A percentile compares a stretch with the other conserved stretches of the same genome.
Conservation (phyloP, 2,888 invertebrate species). For the Tachina grossa region DNA sequence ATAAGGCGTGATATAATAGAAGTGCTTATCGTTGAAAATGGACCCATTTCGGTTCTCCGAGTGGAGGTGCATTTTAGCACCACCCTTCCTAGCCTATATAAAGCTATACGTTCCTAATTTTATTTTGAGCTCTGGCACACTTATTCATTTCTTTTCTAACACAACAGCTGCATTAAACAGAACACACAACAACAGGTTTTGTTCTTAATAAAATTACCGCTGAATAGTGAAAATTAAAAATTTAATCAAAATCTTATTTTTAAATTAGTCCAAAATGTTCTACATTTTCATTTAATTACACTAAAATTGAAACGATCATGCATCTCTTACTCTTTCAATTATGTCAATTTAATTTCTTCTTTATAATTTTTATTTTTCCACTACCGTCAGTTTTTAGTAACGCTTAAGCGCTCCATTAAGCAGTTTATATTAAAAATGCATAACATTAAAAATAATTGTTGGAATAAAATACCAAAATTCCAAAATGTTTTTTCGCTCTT, state of each 20-base stretch:
- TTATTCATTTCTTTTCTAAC: no score
- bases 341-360: not conserved
- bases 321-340: conserved; percentile 50
- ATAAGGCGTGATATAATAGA: no score
- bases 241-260: not conserved
- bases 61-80: no score
- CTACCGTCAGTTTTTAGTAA: not conserved
- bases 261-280: not conserved
- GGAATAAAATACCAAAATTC: not conserved
- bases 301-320: conserved; percentile 9
- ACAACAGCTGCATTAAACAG: no score
- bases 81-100: no score
- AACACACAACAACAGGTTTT: no score
- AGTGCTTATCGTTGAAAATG: no score
- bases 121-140: no score
- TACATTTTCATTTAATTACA: conserved; percentile 3
- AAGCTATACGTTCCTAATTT: no score
- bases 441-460: not conserved
- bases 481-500: not conserved
- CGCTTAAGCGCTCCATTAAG: not conserved
- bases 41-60: no score
- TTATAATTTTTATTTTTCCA: not conserved
- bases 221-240: not conserved
- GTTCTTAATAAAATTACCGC: no score
- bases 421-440: conserved; percentile 8